These are phyloP conservation scores for Otis tarda DNA, from an alignment of 2,113 vertebrate genomes.

Conservation along the genomic window DNA sequence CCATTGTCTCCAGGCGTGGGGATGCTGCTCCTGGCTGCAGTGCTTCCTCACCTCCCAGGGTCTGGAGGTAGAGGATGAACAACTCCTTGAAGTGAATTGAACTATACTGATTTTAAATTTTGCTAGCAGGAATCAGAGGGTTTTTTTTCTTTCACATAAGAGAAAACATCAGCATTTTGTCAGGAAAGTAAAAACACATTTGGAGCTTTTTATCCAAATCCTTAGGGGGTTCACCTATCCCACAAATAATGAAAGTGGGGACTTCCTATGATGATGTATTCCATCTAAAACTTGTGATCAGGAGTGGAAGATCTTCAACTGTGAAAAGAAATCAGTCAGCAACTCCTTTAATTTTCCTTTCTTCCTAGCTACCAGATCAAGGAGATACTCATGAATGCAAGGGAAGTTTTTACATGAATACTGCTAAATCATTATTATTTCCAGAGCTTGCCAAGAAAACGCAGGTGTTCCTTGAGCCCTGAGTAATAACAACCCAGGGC, in stretches of 20 bases:
- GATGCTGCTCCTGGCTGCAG: not conserved
- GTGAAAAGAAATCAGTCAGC: not conserved
- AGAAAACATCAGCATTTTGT: not conserved
- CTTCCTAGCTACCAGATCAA: not conserved
- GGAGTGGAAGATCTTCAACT: not conserved
- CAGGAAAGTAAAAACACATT: not conserved
- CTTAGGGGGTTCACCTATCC: not conserved
- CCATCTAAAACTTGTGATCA: not conserved
- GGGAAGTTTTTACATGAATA: slow-evolving; percentile 5
- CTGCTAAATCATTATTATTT: not conserved
- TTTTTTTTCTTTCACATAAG: not conserved
- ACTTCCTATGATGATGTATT: not conserved
- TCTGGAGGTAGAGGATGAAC: not conserved
- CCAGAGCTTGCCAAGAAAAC: slow-evolving; percentile 17
- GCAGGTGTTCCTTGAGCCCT: slow-evolving; percentile 28
- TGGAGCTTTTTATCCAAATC: not conserved
- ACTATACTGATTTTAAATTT: not conserved
- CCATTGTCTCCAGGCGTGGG: not conserved
- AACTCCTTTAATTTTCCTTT: not conserved
- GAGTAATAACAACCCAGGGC: not conserved
- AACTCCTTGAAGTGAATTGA: not conserved
- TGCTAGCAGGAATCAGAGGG: not conserved
- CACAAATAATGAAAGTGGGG: fast-evolving
- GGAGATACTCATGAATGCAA: not conserved
- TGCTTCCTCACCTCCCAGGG: not conserved